Percentiles rank a stretch among this genome's conserved stretches.
Conservation (phyloP, 2,113 vertebrate species). For the Tyrannus savana region DNA sequence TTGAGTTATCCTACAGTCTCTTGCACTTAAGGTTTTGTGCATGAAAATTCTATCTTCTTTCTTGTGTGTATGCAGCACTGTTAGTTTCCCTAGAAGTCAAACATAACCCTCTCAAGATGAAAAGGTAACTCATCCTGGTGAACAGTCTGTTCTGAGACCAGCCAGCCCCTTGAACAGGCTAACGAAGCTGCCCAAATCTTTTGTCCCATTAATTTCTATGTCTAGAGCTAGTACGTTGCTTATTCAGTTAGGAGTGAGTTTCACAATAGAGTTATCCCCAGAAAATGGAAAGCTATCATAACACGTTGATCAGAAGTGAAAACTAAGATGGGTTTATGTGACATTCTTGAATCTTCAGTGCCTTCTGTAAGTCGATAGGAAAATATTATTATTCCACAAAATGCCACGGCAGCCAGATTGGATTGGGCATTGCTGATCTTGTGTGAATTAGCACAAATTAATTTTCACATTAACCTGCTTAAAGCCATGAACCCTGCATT, state of each 20-base stretch:
- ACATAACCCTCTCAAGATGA: background rate
- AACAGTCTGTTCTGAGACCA: background rate
- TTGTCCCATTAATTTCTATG: background rate
- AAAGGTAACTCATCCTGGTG: background rate
- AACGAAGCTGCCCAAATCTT: background rate
- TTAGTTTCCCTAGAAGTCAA: background rate
- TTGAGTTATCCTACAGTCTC: background rate
- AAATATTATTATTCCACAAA: slow-evolving; percentile 1
- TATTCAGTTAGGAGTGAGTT: background rate
- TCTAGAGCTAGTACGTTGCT: background rate
- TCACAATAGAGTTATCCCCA: background rate
- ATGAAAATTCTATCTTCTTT: background rate
- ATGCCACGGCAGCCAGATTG: background rate
- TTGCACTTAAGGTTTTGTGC: background rate
- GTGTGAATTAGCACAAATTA: slow-evolving; percentile 49
- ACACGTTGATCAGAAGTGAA: background rate
- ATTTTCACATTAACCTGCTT: slow-evolving; percentile 61
- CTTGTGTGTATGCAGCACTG: background rate
- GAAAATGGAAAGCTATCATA: background rate
- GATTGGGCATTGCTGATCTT: background rate
- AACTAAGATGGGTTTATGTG: background rate
- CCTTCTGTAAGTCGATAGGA: background rate
- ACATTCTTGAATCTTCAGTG: background rate
- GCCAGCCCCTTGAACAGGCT: background rate
- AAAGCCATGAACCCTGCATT: background rate